Base-by-base conservation (phyloP, 2,888 invertebrate genomes). In the Tenthredo distinguenda region DNA sequence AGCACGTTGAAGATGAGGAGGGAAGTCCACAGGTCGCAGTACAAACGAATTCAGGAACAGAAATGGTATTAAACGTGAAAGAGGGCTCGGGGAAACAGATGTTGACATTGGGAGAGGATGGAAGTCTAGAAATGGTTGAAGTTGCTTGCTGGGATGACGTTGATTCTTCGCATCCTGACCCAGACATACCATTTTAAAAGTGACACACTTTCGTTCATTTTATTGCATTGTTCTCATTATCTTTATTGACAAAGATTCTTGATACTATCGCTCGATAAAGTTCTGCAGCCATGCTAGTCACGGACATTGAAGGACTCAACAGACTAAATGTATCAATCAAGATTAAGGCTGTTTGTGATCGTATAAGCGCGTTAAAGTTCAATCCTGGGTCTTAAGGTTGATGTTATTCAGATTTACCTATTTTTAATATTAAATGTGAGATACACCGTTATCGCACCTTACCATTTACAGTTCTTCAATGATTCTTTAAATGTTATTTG, bases 121-220 rank as follows among this genome's bases (percentile, higher is more conserved):
- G 93, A 31, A 92, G 90, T 87, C 89, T 93, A 58, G 92, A 93
- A 90, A 92, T 93, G 91, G 89, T 93, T 4, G 92, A 93, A 86
- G 90, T 92, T 72, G 40, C 88, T 43, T 88, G 87, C 68, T 90
- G 90, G 90, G 88, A 88, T 68, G 89, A 90, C 62, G 87, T 86
- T 0, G 83, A 87, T 86, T 72, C 85, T 82, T 68, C 87, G 15
- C 82, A 85, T 31, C 40, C 72, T 15, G 72, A 84, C n/a, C 74
- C 47, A 50, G 86, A 88, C 9, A 74, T 86, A 31, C 74, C 74
- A 12, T 86, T 87, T 47, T 88, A 72, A 86, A 37, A 12, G 15
- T 74, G 26, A n/a, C 15, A 26, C 18, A 83, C 2, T 21, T 3
- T 12, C 21, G 26, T 37, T 71, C 10, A 83, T 10, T 18, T 65